Percentiles rank a stretch among this genome's conserved stretches.
Evolutionary conservation across 2,888 invertebrate species (phyloP).

Genomic region (Osmoderma eremita): DNA sequence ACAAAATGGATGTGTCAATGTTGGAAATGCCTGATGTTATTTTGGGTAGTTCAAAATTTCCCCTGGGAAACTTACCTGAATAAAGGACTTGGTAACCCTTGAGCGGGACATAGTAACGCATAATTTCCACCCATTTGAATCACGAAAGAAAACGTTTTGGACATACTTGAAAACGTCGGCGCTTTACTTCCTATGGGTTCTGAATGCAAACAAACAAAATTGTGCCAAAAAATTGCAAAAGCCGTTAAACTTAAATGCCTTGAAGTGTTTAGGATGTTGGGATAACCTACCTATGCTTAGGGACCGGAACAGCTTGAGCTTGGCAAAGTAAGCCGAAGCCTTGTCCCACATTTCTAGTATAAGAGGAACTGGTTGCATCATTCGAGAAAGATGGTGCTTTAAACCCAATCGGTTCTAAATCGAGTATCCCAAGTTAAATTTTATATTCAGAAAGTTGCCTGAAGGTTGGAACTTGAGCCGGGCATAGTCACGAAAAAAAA

Average conservation of each 20-base stretch:
- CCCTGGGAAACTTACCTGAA: conserved; percentile 61
- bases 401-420: conserved; percentile 70
- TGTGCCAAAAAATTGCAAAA: conserved; percentile 66
- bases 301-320: conserved; percentile 74
- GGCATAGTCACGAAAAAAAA: conserved; percentile 51
- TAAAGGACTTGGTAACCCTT: conserved; percentile 72
- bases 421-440: not conserved
- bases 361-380: conserved; percentile 72
- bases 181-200: conserved; percentile 68
- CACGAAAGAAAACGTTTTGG: conserved; percentile 69
- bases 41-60: too few species aligned
- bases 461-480: conserved; percentile 71
- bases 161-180: conserved; percentile 63
- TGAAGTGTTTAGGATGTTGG: not conserved
- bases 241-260: conserved; percentile 64
- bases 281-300: conserved; percentile 69
- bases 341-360: conserved; percentile 68
- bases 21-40: conserved; percentile 25
- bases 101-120: conserved; percentile 79
- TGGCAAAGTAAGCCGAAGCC: conserved; percentile 75
- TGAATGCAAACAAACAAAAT: conserved; percentile 51
- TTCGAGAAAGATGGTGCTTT: conserved; percentile 72
- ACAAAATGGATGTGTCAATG: not conserved
- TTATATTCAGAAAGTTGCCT: conserved; percentile 45
- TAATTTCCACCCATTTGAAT: conserved; percentile 72